phyloP scores from a whole-genome alignment of 2,797 vertebrate genomes.

The Odontamblyopus rebecca region DNA sequence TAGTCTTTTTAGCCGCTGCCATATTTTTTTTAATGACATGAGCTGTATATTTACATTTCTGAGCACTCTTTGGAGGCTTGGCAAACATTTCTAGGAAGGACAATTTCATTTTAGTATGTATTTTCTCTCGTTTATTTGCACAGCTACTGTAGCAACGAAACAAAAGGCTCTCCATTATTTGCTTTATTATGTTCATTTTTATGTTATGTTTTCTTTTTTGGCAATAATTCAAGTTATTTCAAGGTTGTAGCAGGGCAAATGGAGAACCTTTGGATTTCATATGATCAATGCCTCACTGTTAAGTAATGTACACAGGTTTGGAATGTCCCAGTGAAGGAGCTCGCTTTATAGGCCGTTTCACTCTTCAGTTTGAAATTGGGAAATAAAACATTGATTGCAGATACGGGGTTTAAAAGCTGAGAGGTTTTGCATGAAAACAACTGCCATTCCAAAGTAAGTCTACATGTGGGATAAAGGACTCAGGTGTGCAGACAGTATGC shows the following conservation, averaged over 20 bases:
- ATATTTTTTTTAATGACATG: constrained; percentile 41
- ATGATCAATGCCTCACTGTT: constrained; percentile 51
- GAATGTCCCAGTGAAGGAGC: constrained; percentile 41
- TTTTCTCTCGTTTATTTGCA: constrained; percentile 64
- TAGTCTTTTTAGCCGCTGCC: constrained; percentile 49
- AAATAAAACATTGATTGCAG: constrained; percentile 29
- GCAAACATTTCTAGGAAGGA: constrained; percentile 56
- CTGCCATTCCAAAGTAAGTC: constrained; percentile 72
- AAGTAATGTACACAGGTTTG: constrained; percentile 39
- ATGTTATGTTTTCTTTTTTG: constrained; percentile 62
- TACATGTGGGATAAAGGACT: constrained; percentile 66
- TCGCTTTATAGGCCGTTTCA: constrained; percentile 46
- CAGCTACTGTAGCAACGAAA: constrained; percentile 69
- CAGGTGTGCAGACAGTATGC: constrained; percentile 70
- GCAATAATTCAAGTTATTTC: constrained; percentile 78
- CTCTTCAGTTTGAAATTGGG: constrained; percentile 21
- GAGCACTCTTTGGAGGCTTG: constrained; percentile 39
- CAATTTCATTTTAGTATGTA: constrained; percentile 17
- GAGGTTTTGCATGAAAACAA: constrained; percentile 73
- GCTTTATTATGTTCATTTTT: constrained; percentile 55
- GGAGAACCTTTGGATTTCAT: constrained; percentile 50
- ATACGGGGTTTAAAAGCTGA: constrained; percentile 43
- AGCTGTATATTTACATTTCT: constrained; percentile 47
- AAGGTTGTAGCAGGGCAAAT: constrained; percentile 75
- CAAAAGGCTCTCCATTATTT: constrained; percentile 56